phyloP scores from a whole-genome alignment of 2,888 invertebrate species.

The Nyleta sp. region DNA sequence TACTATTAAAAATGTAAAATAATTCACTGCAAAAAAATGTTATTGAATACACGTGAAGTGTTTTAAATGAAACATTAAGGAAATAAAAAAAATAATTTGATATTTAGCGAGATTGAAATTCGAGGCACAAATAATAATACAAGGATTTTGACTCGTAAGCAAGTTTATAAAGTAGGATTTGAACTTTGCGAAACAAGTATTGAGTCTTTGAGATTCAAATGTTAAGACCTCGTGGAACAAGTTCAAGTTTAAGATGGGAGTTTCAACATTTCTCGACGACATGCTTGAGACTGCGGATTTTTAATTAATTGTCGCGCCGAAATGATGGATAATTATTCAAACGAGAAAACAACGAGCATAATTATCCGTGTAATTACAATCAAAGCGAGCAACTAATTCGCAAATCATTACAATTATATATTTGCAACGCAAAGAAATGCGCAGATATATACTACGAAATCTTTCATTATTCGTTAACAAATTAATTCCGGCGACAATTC shows the following conservation, averaged over 20 bases:
- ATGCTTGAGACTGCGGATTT: not conserved
- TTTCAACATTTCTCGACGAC: conserved; percentile 5
- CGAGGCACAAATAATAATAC: conserved; percentile 21
- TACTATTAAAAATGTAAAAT: too few relatives aligned
- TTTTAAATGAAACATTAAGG: too few relatives aligned
- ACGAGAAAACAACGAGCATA: too few relatives aligned
- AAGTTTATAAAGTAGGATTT: conserved; percentile 41
- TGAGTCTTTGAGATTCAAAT: conserved; percentile 20
- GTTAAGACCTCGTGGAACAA: conserved; percentile 21
- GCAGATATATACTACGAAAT: not conserved
- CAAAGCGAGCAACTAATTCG: too few relatives aligned
- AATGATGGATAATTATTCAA: too few relatives aligned
- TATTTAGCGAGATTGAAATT: conserved; percentile 16
- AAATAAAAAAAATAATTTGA: conserved; percentile 1
- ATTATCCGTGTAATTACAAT: too few relatives aligned
- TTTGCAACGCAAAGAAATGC: too few relatives aligned
- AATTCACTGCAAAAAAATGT: too few relatives aligned
- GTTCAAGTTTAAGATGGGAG: conserved; percentile 22
- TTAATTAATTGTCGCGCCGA: not conserved
- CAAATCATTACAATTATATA: too few relatives aligned
- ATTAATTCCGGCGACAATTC: conserved; percentile 10
- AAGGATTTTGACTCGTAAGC: conserved; percentile 28
- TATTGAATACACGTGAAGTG: too few relatives aligned
- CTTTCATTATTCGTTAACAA: not conserved
- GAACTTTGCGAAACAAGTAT: conserved; percentile 40